Evolutionary conservation across 2,888 invertebrate species (phyloP).

Genomic region (Candidula unifasciata): DNA sequence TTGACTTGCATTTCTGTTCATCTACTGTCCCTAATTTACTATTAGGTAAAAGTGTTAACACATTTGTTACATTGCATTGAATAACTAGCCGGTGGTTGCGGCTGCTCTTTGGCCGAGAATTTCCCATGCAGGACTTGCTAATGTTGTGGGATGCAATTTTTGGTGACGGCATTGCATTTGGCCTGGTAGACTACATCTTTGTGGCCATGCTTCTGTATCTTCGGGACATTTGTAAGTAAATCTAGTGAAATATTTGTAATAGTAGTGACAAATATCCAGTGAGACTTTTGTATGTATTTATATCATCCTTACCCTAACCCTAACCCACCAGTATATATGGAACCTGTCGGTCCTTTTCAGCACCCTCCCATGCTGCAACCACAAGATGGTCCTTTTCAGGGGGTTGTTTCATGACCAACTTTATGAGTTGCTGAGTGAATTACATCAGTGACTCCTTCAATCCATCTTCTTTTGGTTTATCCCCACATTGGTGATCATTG

Average conservation of each 20-base stretch:
- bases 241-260: neutral
- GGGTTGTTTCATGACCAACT: too few species aligned
- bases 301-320: too few species aligned
- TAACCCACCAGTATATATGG: too few species aligned
- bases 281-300: neutral
- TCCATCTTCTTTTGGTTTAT: too few species aligned
- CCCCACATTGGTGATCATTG: too few species aligned
- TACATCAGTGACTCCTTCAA: too few species aligned
- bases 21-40: neutral
- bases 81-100: slow-evolving; percentile 88
- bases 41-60: too few species aligned
- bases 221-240: slow-evolving; percentile 83
- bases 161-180: slow-evolving; percentile 82
- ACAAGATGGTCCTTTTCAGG: too few species aligned
- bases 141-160: slow-evolving; percentile 91
- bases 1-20: neutral
- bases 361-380: too few species aligned
- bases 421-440: too few species aligned
- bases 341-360: too few species aligned
- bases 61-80: too few species aligned
- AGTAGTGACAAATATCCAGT: neutral
- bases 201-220: slow-evolving; percentile 88
- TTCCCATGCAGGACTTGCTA: slow-evolving; percentile 86
- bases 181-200: slow-evolving; percentile 84
- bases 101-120: slow-evolving; percentile 89